These are phyloP conservation scores for Onychostoma macrolepis DNA, from an alignment of 2,113 vertebrate species.

Conservation along the genomic window DNA sequence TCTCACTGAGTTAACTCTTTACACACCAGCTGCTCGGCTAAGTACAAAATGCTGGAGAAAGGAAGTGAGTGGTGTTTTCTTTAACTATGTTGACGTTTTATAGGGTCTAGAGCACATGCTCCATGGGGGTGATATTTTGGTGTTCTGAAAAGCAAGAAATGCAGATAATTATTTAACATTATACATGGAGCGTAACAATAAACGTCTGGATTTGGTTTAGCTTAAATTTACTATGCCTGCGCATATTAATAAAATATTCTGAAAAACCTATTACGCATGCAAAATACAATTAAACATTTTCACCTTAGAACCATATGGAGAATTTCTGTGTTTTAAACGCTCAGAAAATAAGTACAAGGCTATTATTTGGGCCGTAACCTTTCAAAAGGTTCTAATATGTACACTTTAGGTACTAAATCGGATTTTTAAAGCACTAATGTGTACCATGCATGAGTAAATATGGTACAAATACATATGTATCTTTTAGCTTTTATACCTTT, in stretches of 20 bases:
- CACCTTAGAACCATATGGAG: background rate
- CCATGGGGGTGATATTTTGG: background rate
- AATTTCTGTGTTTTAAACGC: background rate
- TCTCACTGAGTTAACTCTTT: conserved; percentile 88
- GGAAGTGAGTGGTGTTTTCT: conserved; percentile 56
- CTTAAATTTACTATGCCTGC: background rate
- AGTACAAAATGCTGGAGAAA: conserved; percentile 43
- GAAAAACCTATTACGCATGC: background rate
- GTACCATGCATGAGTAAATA: background rate
- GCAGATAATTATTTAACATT: conserved; percentile 19
- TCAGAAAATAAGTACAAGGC: too few species aligned
- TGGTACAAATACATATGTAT: background rate
- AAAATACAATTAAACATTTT: background rate
- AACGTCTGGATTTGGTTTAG: conserved; percentile 10
- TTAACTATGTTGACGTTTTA: conserved; percentile 2
- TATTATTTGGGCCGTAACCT: background rate
- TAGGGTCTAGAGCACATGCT: background rate
- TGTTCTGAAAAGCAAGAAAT: background rate
- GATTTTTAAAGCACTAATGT: background rate
- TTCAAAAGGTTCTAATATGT: background rate
- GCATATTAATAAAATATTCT: background rate
- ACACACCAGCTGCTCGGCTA: conserved; percentile 51
- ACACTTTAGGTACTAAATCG: background rate
- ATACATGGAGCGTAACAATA: conserved; percentile 1
- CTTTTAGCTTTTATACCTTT: background rate